These are phyloP conservation scores for Heliangelus exortis DNA, from an alignment of 2,797 vertebrate species.

Conservation along the genomic window DNA sequence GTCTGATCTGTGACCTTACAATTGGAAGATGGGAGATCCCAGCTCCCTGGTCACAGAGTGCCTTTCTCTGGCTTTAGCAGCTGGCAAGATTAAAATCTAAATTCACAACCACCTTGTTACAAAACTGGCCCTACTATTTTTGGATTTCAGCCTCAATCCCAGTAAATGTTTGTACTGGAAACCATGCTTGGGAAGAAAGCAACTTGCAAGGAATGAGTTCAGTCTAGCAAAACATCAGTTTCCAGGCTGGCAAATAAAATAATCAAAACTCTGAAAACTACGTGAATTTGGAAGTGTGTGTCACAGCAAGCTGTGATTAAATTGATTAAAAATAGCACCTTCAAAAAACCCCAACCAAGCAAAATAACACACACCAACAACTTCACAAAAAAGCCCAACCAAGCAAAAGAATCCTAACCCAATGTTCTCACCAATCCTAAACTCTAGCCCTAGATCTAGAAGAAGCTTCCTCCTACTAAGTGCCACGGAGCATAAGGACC, in stretches of 20 bases:
- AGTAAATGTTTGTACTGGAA: background rate
- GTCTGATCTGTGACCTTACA: slow-evolving; percentile 6
- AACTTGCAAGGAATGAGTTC: background rate
- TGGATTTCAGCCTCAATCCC: background rate
- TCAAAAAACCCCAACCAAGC: background rate
- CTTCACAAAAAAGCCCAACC: background rate
- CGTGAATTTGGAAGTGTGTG: background rate
- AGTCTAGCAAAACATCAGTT: background rate
- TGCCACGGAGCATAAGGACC: rapidly evolving
- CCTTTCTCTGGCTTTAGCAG: background rate
- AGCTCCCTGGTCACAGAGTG: background rate
- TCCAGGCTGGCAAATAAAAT: background rate
- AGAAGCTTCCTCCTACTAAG: background rate
- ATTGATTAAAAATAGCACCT: background rate
- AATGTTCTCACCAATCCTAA: background rate
- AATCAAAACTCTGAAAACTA: background rate
- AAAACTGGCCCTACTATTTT: background rate
- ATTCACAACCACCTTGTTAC: background rate
- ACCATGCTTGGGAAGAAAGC: background rate
- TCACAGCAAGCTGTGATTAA: background rate
- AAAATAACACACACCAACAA: no score
- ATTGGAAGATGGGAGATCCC: background rate
- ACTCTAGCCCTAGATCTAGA: background rate
- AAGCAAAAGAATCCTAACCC: background rate
- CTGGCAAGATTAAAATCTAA: background rate